Evolutionary conservation across 35 echinoderm and acorn worm species (phyloP), one percentile per base, ranked within the genome.

Genomic region (Strongylocentrotus purpuratus): DNA sequence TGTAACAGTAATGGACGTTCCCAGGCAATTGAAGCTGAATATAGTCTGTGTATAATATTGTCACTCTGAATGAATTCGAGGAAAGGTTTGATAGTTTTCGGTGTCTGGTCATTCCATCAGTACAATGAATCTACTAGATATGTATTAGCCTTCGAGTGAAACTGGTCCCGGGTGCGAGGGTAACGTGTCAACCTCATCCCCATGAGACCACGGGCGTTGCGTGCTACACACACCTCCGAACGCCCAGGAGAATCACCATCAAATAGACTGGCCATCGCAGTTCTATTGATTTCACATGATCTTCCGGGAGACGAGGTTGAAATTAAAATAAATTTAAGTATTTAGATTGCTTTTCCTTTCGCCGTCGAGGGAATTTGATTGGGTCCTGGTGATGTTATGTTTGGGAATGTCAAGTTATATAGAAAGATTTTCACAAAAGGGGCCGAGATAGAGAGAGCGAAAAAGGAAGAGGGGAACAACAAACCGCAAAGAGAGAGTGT

Each of bases 211-310:
- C 65, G 20, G 22, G 22, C 5, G 65, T 78, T 78, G 65, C 65
- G 65, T 78, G 65, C 18, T 78, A 78, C 65, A 7, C 65, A 78
- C 65, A 78, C 65, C 65, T 78, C 22, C 20, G 65, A 78, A 78
- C 65, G 28, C 65, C 65, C 65, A n/a, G 0, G 65, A 78, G 65
- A 78, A n/a, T 78, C 65, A n/a, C 65, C 22, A 8, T n/a, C 61
- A 70, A n/a, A 78, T 78, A 78, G 65, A 78, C 65, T n/a, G 20
- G 65, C 65, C 65, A 78, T 78, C 65, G 65, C 65, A 78, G 65
- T 78, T 78, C 65, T 78, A 78, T 78, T 78, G 65, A 78, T 78
- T 78, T n/a, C 65, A 78, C 65, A 5, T 25, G 65, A 18, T 78
- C 65, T 78, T 78, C 65, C 65, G 65, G 65, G 61, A n/a, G 65